A percentile compares a stretch with the other conserved stretches of the same genome.
Conservation (phyloP, 2,797 vertebrate genomes). For the Sitta carolinensis region DNA sequence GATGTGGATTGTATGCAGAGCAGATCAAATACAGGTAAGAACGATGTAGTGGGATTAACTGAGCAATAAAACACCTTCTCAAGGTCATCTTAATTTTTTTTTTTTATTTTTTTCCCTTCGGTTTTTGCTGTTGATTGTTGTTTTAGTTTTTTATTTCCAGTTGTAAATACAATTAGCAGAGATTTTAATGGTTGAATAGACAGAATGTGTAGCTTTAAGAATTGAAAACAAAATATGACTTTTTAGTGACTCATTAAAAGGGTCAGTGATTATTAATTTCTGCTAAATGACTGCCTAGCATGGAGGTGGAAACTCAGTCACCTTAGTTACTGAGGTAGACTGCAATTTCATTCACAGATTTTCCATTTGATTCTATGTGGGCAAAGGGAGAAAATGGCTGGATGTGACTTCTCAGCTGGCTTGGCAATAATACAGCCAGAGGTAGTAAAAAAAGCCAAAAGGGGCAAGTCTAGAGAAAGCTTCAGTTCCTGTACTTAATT, state of each 20-base stretch:
- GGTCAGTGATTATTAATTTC: background rate
- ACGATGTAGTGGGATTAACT: background rate
- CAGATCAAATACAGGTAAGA: background rate
- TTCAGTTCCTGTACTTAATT: slow-evolving; percentile 43
- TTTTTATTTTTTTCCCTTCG: background rate
- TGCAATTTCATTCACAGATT: background rate
- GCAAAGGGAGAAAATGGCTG: background rate
- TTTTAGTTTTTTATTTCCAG: background rate
- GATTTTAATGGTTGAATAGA: background rate
- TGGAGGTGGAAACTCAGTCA: background rate
- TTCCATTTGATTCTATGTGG: background rate
- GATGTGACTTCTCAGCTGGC: background rate
- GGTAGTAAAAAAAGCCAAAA: background rate
- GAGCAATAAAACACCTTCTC: background rate
- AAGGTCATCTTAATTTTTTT: background rate
- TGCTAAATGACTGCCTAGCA: background rate
- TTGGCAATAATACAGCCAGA: background rate
- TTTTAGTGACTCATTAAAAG: background rate
- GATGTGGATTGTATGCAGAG: background rate
- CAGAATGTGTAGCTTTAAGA: background rate
- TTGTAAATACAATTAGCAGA: background rate
- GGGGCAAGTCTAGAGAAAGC: background rate
- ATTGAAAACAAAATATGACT: background rate
- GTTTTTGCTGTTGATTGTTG: background rate
- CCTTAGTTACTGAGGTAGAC: background rate